Evolutionary conservation across 2,797 vertebrate genomes (phyloP).

Genomic region (Mormyrops attenuatus): DNA sequence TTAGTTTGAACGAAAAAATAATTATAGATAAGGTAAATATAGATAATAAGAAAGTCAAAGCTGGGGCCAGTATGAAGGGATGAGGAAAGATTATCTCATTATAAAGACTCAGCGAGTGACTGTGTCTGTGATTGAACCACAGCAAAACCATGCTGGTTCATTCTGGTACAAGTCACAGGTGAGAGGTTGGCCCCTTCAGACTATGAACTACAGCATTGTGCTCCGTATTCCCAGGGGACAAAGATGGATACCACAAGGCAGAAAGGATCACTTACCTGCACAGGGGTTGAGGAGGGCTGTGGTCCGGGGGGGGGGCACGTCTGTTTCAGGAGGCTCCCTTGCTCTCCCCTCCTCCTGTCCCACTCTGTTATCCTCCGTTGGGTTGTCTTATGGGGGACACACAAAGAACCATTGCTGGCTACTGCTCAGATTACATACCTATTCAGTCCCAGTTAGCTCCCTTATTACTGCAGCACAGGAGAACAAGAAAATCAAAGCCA

Average conservation of each 20-base stretch:
- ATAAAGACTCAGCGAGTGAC: background rate
- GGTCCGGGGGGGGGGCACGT: conserved; percentile 32
- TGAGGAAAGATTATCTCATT: background rate
- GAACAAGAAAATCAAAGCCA: background rate
- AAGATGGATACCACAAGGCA: background rate
- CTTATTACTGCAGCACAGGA: background rate
- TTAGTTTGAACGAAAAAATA: background rate
- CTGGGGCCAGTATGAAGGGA: background rate
- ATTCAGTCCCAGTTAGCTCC: background rate
- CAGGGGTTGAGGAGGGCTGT: conserved; percentile 48
- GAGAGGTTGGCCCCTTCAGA: background rate
- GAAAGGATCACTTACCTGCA: conserved; percentile 48
- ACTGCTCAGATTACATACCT: background rate
- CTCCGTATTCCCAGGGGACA: background rate
- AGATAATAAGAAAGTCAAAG: background rate
- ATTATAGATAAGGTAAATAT: too few relatives aligned
- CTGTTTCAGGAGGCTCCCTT: conserved; percentile 33
- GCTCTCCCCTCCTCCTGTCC: conserved; percentile 38
- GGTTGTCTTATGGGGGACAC: conserved; percentile 42
- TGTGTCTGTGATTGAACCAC: background rate
- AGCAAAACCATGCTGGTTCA: background rate
- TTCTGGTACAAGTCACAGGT: background rate
- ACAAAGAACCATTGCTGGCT: background rate
- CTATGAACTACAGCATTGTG: background rate
- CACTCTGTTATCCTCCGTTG: conserved; percentile 53